Base-by-base conservation (phyloP, 1,140 invertebrate species). In the Macrocentrus cingulum region DNA sequence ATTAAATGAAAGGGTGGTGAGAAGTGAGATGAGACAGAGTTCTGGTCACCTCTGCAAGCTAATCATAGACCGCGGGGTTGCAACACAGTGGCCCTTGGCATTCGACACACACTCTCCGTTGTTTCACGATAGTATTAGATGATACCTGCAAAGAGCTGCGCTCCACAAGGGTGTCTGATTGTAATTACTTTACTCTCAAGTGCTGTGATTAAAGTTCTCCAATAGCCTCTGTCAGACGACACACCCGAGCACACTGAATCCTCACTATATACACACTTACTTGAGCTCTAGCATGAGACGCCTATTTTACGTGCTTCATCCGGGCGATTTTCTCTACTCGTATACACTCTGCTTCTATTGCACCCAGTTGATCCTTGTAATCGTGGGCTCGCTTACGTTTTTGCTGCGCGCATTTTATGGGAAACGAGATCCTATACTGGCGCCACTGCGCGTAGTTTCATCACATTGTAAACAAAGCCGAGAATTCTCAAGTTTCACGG, bases 151-250 rank as follows among this genome's bases (percentile, higher is more conserved):
- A 41, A 63, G 62, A 60, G 61, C 63, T 56, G 46, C 56, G 57
- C 53, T 61, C n/a, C n/a, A 71, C 74, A 71, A 72, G 70, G 74
- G 74, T 75, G 74, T 77, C 74, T 75, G 68, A 79, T 80, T 77
- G 75, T 79, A 80, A 80, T 80, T 79, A 79, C 76, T 77, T 76
- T 69, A 69, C 75, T n/a, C n/a, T 80, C 75, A 79, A 79, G 76
- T 76, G 72, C 68, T 66, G 69, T 77, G 71, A 79, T 80, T 77
- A 77, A 75, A 75, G 66, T 70, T 76, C 75, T 79, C 75, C 44
- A 65, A 68, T 79, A 59, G 66, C 74, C 63, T 50, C 48, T 51
- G 51, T 13, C 42, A 29, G 42, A 44, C 45, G 60, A 49, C 55
- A 49, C 46, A 19, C 15, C 36, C 46, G 23, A 6, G 23, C 20